Conservation (phyloP, 2,797 vertebrate species). For the Characodon lateralis region DNA sequence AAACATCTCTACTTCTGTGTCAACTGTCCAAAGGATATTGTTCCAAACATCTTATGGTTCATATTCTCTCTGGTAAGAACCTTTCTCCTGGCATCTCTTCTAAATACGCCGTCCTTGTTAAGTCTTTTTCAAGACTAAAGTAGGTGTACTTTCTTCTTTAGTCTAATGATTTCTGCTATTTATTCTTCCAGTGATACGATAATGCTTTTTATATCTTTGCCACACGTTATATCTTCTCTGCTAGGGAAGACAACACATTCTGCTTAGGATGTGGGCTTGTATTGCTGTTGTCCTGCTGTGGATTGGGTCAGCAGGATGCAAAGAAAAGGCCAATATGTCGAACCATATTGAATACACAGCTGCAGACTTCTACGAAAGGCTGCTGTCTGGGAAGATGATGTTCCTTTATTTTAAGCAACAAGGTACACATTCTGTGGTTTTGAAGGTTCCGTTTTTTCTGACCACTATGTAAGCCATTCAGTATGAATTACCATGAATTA, state of each 20-base stretch:
- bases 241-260: background rate
- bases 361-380: conserved; percentile 59
- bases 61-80: too few relatives aligned
- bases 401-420: conserved; percentile 86
- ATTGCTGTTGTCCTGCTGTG: conserved; percentile 57
- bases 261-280: conserved; percentile 49
- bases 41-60: too few relatives aligned
- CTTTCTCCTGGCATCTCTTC: too few relatives aligned
- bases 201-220: background rate
- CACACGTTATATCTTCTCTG: background rate
- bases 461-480: too few relatives aligned
- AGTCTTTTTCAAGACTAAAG: too few relatives aligned
- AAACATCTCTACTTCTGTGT: too few relatives aligned
- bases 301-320: conserved; percentile 42
- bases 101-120: too few relatives aligned
- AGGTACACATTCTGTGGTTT: conserved; percentile 65
- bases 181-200: background rate
- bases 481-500: too few relatives aligned
- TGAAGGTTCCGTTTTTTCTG: too few relatives aligned
- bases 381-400: conserved; percentile 83
- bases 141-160: too few relatives aligned
- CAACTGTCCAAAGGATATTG: too few relatives aligned
- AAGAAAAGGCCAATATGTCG: conserved; percentile 52
- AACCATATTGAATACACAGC: conserved; percentile 57
- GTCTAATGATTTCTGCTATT: background rate